Conservation (phyloP, 2,888 invertebrate genomes). For the Noctua fimbriata region DNA sequence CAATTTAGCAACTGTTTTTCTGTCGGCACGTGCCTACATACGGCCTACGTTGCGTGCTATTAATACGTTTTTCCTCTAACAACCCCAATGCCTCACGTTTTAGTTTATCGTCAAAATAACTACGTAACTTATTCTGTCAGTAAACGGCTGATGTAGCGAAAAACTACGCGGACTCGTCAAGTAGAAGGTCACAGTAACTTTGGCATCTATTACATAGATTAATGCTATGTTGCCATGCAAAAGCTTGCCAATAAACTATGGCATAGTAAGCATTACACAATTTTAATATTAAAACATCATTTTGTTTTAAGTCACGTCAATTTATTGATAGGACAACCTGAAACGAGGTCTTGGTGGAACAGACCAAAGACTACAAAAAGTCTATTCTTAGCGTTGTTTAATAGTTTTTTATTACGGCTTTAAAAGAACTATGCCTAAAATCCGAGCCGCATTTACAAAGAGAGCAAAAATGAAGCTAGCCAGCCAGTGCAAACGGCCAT, state of each 20-base stretch:
- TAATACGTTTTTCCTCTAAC: slow-evolving; percentile 62
- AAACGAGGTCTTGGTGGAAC: background rate
- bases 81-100: slow-evolving; percentile 51
- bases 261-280: background rate
- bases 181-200: slow-evolving; percentile 54
- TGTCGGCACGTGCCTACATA: slow-evolving; percentile 75
- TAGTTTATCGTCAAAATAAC: slow-evolving; percentile 53
- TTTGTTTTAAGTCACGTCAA: background rate
- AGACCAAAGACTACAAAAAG: background rate
- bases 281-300: background rate
- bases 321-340: background rate
- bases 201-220: slow-evolving; percentile 28
- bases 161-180: slow-evolving; percentile 39
- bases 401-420: background rate
- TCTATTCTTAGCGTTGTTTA: background rate
- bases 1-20: slow-evolving; percentile 80
- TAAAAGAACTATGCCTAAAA: background rate
- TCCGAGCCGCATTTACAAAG: slow-evolving; percentile 3
- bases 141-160: slow-evolving; percentile 41
- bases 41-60: slow-evolving; percentile 65
- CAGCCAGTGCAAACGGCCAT: slow-evolving; percentile 2
- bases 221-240: slow-evolving; percentile 49
- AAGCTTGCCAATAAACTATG: slow-evolving; percentile 2
- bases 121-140: slow-evolving; percentile 54
- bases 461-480: slow-evolving; percentile 17